These are phyloP conservation scores for Phycodurus eques DNA, from an alignment of 2,113 vertebrate species.

Conservation along the genomic window DNA sequence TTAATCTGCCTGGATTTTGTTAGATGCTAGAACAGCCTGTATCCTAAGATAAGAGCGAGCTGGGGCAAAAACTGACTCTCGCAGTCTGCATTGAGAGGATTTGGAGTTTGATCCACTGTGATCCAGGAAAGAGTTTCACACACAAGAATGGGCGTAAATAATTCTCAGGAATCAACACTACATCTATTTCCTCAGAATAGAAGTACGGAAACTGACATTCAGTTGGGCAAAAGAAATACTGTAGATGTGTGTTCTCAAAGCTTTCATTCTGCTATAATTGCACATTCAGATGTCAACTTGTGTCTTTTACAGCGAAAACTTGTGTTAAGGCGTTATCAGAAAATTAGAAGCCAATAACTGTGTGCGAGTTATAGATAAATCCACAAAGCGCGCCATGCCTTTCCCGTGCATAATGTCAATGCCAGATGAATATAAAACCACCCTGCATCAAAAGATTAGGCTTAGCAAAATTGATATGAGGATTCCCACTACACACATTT, in stretches of 20 bases:
- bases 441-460: constrained; percentile 65
- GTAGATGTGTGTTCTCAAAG: constrained; percentile 35
- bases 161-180: constrained; percentile 54
- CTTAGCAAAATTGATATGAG: constrained; percentile 47
- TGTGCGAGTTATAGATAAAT: constrained; percentile 71
- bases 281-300: constrained; percentile 64
- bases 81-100: constrained; percentile 46
- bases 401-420: constrained; percentile 61
- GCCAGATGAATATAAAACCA: constrained; percentile 66
- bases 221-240: constrained; percentile 28
- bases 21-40: constrained; percentile 64
- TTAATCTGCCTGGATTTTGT: constrained; percentile 72
- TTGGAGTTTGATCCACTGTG: constrained; percentile 53
- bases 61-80: constrained; percentile 45
- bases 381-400: constrained; percentile 56
- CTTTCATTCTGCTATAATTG: constrained; percentile 66
- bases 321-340: constrained; percentile 73
- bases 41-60: constrained; percentile 67
- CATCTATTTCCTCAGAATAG: constrained; percentile 36
- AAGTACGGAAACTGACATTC: constrained; percentile 44
- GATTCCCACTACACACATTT: constrained; percentile 29
- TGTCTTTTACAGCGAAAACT: constrained; percentile 62
- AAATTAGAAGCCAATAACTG: constrained; percentile 75
- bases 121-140: constrained; percentile 37
- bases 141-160: constrained; percentile 38